A percentile compares a stretch with the other conserved stretches of the same genome.
Conservation (phyloP, 2,797 vertebrate species). For the Pipistrellus nathusii region DNA sequence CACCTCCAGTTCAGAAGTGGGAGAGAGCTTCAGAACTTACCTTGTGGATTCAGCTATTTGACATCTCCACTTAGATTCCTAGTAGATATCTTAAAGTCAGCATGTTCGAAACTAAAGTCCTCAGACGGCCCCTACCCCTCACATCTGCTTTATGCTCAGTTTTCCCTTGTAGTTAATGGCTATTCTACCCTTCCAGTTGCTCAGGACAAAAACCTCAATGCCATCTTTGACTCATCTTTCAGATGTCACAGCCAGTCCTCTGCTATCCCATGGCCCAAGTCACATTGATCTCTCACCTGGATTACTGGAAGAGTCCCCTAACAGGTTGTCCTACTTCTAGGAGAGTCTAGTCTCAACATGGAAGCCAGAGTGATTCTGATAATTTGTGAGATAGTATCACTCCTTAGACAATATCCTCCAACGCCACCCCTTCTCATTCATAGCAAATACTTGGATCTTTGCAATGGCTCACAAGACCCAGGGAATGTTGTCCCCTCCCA, state of each 20-base stretch:
- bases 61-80: not conserved
- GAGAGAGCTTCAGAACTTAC: not conserved
- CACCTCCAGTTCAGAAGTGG: not conserved
- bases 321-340: not conserved
- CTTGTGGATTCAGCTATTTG: not conserved
- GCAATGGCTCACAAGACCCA: not conserved
- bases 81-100: not conserved
- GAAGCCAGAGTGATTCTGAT: not conserved
- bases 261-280: too few species aligned
- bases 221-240: not conserved
- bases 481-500: fast-evolving
- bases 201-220: not conserved
- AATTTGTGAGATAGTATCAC: not conserved
- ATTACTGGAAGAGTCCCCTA: not conserved
- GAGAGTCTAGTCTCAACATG: not conserved
- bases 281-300: not conserved
- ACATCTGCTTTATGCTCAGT: not conserved
- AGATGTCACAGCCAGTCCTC: not conserved
- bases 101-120: not conserved
- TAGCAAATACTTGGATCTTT: not conserved
- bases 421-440: not conserved
- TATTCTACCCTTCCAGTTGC: not conserved
- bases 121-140: not conserved
- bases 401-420: not conserved
- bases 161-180: not conserved